Conservation (phyloP, 1,140 invertebrate genomes). For the Brachionus sp. region DNA sequence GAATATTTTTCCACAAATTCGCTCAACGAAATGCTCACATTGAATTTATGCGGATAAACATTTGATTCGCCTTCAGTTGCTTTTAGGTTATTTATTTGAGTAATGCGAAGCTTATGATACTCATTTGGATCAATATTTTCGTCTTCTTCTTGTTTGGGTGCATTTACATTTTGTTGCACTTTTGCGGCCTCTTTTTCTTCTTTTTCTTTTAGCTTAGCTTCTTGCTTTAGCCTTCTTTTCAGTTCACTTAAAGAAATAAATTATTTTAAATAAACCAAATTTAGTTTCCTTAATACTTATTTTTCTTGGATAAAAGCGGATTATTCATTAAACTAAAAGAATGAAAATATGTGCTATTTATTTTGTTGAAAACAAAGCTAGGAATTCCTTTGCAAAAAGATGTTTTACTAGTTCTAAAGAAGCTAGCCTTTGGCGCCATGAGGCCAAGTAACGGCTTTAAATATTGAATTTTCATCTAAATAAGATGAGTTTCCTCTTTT, state of each 20-base stretch:
- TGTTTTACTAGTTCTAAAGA: background rate
- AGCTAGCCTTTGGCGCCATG: background rate
- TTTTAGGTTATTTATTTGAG: background rate
- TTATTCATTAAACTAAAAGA: background rate
- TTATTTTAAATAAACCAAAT: background rate
- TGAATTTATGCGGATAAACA: constrained; percentile 98
- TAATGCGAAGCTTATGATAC: constrained; percentile 9
- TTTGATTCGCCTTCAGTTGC: background rate
- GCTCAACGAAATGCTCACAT: constrained; percentile 81
- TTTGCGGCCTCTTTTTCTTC: constrained; percentile 66
- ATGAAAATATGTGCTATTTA: background rate
- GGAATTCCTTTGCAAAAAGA: background rate
- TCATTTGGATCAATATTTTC: constrained; percentile 83
- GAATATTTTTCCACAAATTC: constrained; percentile 85
- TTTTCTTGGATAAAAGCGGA: constrained; percentile 25
- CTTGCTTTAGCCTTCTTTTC: constrained; percentile 81
- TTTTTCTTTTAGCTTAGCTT: constrained; percentile 88
- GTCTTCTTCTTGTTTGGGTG: constrained; percentile 61
- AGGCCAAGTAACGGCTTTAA: background rate
- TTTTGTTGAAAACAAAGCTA: background rate
- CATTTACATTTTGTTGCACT: background rate
- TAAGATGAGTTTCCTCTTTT: background rate
- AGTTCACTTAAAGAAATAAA: constrained; percentile 69
- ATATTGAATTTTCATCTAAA: background rate
- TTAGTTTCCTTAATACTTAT: background rate